Percentiles rank a stretch among this genome's conserved stretches.
Evolutionary conservation across 2,888 invertebrate genomes (phyloP).

Genomic region (Pachliopta kotzebuea): DNA sequence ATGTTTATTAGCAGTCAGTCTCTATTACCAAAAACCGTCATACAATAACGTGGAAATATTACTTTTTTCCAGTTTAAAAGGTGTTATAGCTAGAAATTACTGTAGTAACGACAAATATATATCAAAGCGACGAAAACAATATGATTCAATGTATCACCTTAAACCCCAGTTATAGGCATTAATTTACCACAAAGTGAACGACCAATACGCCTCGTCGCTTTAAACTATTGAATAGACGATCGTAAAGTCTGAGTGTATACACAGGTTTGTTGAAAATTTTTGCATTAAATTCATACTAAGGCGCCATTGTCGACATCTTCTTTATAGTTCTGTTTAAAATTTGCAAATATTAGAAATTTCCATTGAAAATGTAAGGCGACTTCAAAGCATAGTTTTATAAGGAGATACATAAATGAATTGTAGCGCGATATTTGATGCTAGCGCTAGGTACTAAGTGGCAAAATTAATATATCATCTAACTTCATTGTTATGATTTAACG

Average conservation of each 20-base stretch:
- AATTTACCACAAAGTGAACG: no score
- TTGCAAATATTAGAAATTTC: conserved; percentile 55
- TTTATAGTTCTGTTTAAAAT: background rate
- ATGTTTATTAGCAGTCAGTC: no score
- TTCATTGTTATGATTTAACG: conserved; percentile 69
- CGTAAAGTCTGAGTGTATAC: background rate
- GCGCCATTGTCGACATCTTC: background rate
- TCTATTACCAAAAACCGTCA: no score
- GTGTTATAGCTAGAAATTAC: no score
- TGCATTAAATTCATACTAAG: background rate
- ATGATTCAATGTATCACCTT: no score
- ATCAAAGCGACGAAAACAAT: no score
- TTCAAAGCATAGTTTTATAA: conserved; percentile 51
- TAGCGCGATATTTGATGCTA: conserved; percentile 43
- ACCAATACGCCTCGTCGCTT: no score
- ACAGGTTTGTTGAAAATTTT: background rate
- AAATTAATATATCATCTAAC: conserved; percentile 72
- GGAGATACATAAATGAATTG: conserved; percentile 58
- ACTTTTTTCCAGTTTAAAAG: no score
- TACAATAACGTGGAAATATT: no score
- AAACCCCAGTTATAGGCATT: no score
- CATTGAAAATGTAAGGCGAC: conserved; percentile 67
- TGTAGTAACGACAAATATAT: no score
- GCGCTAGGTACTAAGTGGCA: conserved; percentile 45
- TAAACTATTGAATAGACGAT: background rate